Evolutionary conservation across 2,113 vertebrate genomes (phyloP), one percentile per base, ranked within the genome.

Genomic region (Myodes glareolus): DNA sequence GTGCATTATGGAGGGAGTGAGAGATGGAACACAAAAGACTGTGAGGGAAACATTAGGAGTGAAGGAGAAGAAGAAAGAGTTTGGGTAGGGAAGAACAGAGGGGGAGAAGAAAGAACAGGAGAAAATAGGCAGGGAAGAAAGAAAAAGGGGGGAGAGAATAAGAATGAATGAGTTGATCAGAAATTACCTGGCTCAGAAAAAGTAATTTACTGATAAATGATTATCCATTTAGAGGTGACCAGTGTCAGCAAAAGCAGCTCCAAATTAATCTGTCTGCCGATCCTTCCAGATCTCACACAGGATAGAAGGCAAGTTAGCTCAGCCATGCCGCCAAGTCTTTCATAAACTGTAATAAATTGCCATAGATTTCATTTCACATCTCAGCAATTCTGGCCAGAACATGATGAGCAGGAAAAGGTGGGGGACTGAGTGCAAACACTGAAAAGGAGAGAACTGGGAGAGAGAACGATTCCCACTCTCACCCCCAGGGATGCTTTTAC

Each of bases 191-290:
- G 94, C 97, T 98, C 97, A 98, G 96, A 98, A 94, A 88, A 98
- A 98, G 98, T 97, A 98, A 98, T 98, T 99, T 98, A 98, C 94
- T 98, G 98, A 98, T 98, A 98, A 99, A 98, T 98, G 96, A 98
- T 97, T 98, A 98, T 97, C 97, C 8, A 0, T 97, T 99, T 98
- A 97, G 95, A 98, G 85, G 97, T 94, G 98, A 98, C 95, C 92
- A 78, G 96, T 97, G 97, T 98, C 97, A 98, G 98, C 94, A 98
- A 96, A 92, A 97, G 88, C 80, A 95, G 96, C 92, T 96, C 98
- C 94, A 97, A 98, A 98, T 98, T 98, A 98, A 99, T 98, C 96
- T 98, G 88, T 98, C 98, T 98, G 97, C 98, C 82, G 61, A 88
- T 98, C 96, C 96, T 97, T 97, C 97, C 96, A 98, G 95, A 98